phyloP scores from a whole-genome alignment of 2,888 invertebrate species.

The Esperia sulphurella region DNA sequence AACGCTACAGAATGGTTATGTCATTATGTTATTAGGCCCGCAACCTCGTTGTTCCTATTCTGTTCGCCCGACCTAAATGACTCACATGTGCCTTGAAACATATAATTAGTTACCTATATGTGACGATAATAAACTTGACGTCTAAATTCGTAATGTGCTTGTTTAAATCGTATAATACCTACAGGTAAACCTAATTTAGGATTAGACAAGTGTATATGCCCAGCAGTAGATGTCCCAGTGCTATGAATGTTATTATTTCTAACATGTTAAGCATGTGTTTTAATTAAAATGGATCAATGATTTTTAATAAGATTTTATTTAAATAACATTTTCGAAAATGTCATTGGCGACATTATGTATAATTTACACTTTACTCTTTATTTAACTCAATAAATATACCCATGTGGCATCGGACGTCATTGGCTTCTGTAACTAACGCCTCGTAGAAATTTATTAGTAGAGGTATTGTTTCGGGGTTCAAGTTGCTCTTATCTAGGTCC shows the following conservation, averaged over 20 bases:
- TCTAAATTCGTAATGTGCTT: too few species aligned
- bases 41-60: constrained; percentile 9
- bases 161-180: too few species aligned
- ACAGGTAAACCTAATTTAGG: not conserved
- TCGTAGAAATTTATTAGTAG: constrained; percentile 27
- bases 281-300: too few species aligned
- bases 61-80: constrained; percentile 11
- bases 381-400: not conserved
- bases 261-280: too few species aligned
- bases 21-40: constrained; percentile 12
- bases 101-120: too few species aligned
- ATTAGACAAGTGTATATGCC: not conserved
- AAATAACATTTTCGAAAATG: too few species aligned
- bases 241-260: too few species aligned
- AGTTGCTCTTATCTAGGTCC: constrained; percentile 16
- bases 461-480: constrained; percentile 16
- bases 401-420: too few species aligned
- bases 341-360: too few species aligned
- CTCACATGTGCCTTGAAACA: constrained; percentile 9
- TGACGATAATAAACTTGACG: not conserved
- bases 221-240: too few species aligned
- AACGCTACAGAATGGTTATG: not conserved
- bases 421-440: constrained; percentile 8
- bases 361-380: too few species aligned
- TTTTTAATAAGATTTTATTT: too few species aligned